These are phyloP conservation scores for Agriopis marginaria DNA, from an alignment of 2,888 invertebrate genomes.

Conservation along the genomic window DNA sequence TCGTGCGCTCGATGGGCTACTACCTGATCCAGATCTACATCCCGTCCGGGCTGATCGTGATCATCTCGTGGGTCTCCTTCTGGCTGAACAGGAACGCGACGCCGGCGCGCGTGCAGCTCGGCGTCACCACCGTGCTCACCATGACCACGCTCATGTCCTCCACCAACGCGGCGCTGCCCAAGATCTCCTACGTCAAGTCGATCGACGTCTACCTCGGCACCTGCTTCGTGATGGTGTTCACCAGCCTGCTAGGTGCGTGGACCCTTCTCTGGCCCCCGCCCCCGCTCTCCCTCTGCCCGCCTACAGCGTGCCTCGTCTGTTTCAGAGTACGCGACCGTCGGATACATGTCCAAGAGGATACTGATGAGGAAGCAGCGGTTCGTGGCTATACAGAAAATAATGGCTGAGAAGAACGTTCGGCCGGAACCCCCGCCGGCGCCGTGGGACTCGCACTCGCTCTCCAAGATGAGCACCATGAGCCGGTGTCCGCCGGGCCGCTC, in stretches of 20 bases:
- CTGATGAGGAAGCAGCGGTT: constrained; percentile 96
- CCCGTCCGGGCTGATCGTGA: constrained; percentile 97
- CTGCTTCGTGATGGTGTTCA: constrained; percentile 99
- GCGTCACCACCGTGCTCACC: constrained; percentile 97
- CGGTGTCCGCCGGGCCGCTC: constrained; percentile 70
- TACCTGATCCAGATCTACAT: constrained; percentile 99
- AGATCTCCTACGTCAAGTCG: constrained; percentile 98
- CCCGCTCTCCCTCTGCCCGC: background rate
- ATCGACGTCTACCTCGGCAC: constrained; percentile 98
- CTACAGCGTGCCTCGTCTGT: constrained; percentile 31
- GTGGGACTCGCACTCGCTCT: constrained; percentile 87
- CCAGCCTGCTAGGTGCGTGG: constrained; percentile 93
- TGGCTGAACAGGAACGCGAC: constrained; percentile 97
- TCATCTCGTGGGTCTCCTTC: constrained; percentile 98
- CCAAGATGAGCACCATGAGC: constrained; percentile 91
- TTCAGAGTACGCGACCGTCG: constrained; percentile 97
- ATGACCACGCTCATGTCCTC: constrained; percentile 98
- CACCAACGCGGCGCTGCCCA: constrained; percentile 97
- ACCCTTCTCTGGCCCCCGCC: background rate
- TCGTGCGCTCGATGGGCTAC: constrained; percentile 98
- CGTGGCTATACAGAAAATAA: constrained; percentile 94
- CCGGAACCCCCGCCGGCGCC: constrained; percentile 90
- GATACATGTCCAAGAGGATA: constrained; percentile 97
- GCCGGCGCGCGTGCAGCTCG: constrained; percentile 95
- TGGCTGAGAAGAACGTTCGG: constrained; percentile 94